Evolutionary conservation across 2,113 vertebrate genomes (phyloP).

Genomic region (Microcebus jonahi): DNA sequence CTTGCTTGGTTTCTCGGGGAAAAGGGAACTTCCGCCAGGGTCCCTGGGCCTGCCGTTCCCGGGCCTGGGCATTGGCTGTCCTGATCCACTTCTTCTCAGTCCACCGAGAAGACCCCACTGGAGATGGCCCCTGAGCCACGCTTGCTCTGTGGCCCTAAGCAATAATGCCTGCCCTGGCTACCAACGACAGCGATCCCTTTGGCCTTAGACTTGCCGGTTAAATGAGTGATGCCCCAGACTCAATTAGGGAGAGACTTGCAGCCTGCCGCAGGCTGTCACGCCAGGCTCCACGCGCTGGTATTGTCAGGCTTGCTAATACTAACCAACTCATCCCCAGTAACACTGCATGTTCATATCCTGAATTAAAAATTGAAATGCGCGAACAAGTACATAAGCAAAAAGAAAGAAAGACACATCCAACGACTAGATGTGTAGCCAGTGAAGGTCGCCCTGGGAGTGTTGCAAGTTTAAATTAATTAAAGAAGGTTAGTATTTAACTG

Average conservation of each 20-base stretch:
- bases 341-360: constrained; percentile 84
- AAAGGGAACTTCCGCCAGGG: neutral
- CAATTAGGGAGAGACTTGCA: constrained; percentile 54
- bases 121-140: constrained; percentile 46
- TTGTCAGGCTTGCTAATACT: constrained; percentile 84
- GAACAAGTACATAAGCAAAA: constrained; percentile 11
- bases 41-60: neutral
- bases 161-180: constrained; percentile 82
- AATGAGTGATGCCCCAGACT: constrained; percentile 39
- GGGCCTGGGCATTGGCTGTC: neutral
- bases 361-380: constrained; percentile 37
- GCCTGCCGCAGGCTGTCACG: constrained; percentile 76
- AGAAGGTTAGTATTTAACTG: constrained; percentile 81
- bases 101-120: neutral
- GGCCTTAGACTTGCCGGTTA: constrained; percentile 79
- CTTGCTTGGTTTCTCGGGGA: constrained; percentile 8
- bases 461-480: constrained; percentile 78
- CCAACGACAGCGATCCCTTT: constrained; percentile 73
- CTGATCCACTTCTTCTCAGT: neutral
- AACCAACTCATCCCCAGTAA: constrained; percentile 79
- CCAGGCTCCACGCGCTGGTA: constrained; percentile 82
- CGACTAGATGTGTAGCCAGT: constrained; percentile 68
- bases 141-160: constrained; percentile 81
- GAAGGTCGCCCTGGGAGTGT: constrained; percentile 81
- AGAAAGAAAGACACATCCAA: neutral